Conservation (phyloP, 2,113 vertebrate species). For the Bostrychus sinensis region DNA sequence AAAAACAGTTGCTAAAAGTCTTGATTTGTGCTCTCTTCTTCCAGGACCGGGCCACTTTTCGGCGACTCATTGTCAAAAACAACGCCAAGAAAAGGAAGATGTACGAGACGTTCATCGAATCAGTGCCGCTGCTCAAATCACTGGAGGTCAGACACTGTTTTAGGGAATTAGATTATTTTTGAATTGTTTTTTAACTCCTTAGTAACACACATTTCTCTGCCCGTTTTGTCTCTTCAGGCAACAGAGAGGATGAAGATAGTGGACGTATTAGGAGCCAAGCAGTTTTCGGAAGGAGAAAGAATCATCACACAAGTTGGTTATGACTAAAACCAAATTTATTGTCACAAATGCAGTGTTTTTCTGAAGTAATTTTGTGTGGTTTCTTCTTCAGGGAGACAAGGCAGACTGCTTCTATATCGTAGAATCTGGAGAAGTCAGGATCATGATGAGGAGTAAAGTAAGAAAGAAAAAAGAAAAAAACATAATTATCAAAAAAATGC, state of each 20-base stretch:
- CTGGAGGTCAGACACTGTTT: constrained; percentile 86
- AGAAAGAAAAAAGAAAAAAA: constrained; percentile 33
- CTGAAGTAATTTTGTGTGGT: constrained; percentile 5
- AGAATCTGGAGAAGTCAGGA: constrained; percentile 95
- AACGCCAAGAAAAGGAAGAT: constrained; percentile 96
- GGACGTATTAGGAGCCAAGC: constrained; percentile 92
- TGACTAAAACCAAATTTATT: too few species aligned
- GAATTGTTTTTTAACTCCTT: neutral
- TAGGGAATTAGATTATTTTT: neutral
- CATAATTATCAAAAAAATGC: too few species aligned
- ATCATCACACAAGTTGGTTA: constrained; percentile 98
- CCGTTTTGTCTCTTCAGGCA: constrained; percentile 68
- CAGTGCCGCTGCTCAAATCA: constrained; percentile 94
- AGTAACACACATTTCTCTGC: neutral
- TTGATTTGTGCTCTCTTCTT: constrained; percentile 1
- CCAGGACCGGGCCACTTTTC: constrained; percentile 96
- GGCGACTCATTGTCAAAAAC: constrained; percentile 97
- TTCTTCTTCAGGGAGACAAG: constrained; percentile 86
- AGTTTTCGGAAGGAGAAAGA: constrained; percentile 90
- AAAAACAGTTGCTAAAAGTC: too few species aligned
- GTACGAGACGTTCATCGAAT: constrained; percentile 94
- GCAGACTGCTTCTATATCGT: constrained; percentile 96
- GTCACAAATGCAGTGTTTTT: neutral
- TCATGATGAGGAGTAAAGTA: constrained; percentile 89
- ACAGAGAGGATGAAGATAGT: constrained; percentile 97